Conservation (phyloP, 2,797 vertebrate genomes). For the Astyanax mexicanus region DNA sequence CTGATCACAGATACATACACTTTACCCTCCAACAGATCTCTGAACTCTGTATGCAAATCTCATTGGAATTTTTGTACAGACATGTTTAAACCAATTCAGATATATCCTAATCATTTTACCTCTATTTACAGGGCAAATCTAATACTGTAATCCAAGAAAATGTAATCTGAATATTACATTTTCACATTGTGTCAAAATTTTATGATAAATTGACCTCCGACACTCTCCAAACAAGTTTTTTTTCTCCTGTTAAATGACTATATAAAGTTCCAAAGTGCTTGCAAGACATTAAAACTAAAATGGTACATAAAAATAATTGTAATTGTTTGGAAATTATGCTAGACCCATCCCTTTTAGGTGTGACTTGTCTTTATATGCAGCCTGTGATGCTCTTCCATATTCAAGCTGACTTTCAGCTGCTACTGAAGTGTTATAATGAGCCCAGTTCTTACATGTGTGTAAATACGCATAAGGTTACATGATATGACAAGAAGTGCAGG, state of each 20-base stretch:
- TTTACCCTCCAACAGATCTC: conserved; percentile 3
- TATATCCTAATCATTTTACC: conserved; percentile 13
- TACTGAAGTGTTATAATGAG: neutral
- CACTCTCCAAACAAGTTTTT: too few species aligned
- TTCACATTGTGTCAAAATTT: too few species aligned
- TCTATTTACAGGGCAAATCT: neutral
- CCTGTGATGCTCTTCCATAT: neutral
- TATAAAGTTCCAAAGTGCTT: too few species aligned
- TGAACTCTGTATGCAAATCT: conserved; percentile 7
- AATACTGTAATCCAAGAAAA: too few species aligned
- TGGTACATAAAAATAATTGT: too few species aligned
- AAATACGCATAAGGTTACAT: neutral
- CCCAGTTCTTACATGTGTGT: neutral
- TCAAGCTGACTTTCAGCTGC: neutral
- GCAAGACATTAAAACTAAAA: too few species aligned
- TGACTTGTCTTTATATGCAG: neutral
- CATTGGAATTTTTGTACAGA: neutral
- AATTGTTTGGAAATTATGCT: too few species aligned
- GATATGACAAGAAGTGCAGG: too few species aligned
- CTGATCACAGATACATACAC: neutral
- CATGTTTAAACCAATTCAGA: conserved; percentile 28
- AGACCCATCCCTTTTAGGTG: neutral
- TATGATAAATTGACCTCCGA: too few species aligned
- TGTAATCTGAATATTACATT: too few species aligned
- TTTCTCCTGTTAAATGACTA: too few species aligned